Conservation (phyloP, 2,797 vertebrate genomes). For the Dromococcyx pavoninus region DNA sequence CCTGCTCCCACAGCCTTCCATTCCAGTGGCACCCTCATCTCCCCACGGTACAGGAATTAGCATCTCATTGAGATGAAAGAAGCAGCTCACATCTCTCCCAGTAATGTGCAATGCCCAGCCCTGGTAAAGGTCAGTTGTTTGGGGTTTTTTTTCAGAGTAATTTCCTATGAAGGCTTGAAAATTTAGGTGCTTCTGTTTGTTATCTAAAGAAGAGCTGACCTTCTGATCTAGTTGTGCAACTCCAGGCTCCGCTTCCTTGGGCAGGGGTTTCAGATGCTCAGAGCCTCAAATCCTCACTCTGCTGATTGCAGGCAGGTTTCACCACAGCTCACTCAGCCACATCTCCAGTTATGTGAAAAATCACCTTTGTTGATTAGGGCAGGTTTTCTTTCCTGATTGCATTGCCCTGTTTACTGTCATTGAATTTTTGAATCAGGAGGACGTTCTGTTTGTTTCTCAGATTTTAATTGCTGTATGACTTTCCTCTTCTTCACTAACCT, state of each 20-base stretch:
- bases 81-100: neutral
- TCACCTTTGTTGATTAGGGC: slow-evolving; percentile 54
- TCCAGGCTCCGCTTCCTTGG: neutral
- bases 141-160: neutral
- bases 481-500: slow-evolving; percentile 63
- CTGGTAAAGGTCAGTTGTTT: neutral
- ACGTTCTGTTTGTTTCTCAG: slow-evolving; percentile 60
- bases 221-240: neutral
- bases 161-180: neutral
- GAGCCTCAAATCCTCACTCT: neutral
- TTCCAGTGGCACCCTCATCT: neutral
- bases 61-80: slow-evolving; percentile 11
- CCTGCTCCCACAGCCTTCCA: accelerated
- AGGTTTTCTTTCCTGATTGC: slow-evolving; percentile 58
- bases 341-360: slow-evolving; percentile 42
- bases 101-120: neutral
- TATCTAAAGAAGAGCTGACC: neutral
- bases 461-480: slow-evolving; percentile 69
- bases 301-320: slow-evolving; percentile 47
- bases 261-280: neutral
- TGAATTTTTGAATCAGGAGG: slow-evolving; percentile 63
- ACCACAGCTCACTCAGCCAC: neutral
- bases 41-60: neutral
- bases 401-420: slow-evolving; percentile 62
- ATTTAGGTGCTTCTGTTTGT: neutral